Evolutionary conservation across 2,113 vertebrate genomes (phyloP).

Genomic region (Pheucticus melanocephalus): DNA sequence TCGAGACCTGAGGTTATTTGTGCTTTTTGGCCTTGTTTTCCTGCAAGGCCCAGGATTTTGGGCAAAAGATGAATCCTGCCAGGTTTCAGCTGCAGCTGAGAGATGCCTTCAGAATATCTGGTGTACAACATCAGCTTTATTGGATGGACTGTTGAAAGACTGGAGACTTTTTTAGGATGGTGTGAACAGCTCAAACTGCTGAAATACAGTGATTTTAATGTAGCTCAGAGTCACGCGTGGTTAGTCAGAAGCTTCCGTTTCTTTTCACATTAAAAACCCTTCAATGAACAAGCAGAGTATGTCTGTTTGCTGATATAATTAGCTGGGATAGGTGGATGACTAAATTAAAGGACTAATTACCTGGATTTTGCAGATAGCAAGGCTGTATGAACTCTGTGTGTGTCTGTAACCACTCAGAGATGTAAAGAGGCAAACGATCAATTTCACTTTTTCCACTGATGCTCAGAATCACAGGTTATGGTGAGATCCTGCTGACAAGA

Average conservation of each 20-base stretch:
- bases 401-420: background rate
- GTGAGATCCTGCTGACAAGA: background rate
- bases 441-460: background rate
- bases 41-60: background rate
- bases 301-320: background rate
- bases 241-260: background rate
- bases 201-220: background rate
- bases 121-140: background rate
- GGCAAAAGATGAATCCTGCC: background rate
- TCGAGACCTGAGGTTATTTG: background rate
- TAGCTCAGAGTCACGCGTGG: background rate
- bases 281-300: background rate
- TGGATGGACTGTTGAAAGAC: background rate
- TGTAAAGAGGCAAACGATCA: background rate
- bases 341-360: background rate
- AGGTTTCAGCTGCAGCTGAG: background rate
- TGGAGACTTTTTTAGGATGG: background rate
- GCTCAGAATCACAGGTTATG: background rate
- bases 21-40: background rate
- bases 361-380: background rate
- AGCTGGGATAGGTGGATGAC: background rate
- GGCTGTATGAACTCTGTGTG: background rate
- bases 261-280: slow-evolving; percentile 20
- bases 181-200: background rate
- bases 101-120: background rate